Evolutionary conservation across 2,888 invertebrate genomes (phyloP).

Genomic region (Penaeus monodon): DNA sequence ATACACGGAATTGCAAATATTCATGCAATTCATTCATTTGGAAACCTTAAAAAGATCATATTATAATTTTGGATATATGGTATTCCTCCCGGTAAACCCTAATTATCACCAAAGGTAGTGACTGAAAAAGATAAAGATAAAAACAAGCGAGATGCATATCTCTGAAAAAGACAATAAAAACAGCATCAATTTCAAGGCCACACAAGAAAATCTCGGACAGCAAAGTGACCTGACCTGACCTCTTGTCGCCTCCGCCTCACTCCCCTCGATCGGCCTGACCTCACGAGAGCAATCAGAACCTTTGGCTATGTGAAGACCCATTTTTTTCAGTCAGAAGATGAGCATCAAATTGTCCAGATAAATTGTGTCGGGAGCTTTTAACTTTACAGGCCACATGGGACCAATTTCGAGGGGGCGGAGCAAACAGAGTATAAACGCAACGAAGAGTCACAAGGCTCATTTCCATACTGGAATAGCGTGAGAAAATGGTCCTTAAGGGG

Average conservation of each 20-base stretch:
- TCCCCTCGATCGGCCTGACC: neutral
- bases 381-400: conserved; percentile 41
- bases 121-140: too few relatives aligned
- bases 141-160: too few relatives aligned
- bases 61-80: too few relatives aligned
- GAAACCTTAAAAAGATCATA: too few relatives aligned
- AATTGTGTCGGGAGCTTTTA: conserved; percentile 48
- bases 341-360: conserved; percentile 53
- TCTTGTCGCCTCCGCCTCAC: neutral
- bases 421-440: neutral
- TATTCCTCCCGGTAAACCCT: too few relatives aligned
- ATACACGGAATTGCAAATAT: too few relatives aligned
- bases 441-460: neutral
- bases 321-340: conserved; percentile 47
- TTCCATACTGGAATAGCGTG: neutral
- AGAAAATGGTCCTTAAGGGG: neutral
- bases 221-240: too few relatives aligned
- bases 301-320: conserved; percentile 30
- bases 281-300: conserved; percentile 23
- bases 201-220: too few relatives aligned
- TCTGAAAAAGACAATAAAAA: too few relatives aligned
- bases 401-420: conserved; percentile 32
- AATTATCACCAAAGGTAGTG: too few relatives aligned
- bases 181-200: too few relatives aligned
- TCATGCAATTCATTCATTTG: too few relatives aligned